phyloP scores from a whole-genome alignment of 2,888 invertebrate species.

The Thalpophila matura region DNA sequence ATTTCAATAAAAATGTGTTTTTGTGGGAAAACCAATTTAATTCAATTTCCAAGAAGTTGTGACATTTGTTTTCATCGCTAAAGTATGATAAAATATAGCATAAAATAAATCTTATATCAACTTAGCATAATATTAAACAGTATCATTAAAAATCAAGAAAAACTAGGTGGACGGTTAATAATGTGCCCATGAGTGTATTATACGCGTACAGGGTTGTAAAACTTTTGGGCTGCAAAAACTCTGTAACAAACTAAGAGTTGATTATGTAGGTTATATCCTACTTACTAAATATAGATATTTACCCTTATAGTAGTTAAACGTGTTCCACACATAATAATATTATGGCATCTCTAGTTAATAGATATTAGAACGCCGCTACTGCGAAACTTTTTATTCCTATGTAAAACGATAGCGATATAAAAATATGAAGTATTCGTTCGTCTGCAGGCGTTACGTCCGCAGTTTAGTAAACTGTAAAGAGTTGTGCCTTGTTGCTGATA shows the following conservation, averaged over 20 bases:
- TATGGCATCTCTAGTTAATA: conserved; percentile 1
- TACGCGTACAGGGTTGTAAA: conserved; percentile 13
- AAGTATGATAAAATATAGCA: too few species aligned
- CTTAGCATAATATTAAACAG: too few species aligned
- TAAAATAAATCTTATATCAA: too few species aligned
- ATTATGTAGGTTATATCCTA: conserved; percentile 9
- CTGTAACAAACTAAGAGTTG: conserved; percentile 7
- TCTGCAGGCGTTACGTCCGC: conserved; percentile 54
- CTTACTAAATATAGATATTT: conserved; percentile 10
- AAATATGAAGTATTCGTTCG: conserved; percentile 52
- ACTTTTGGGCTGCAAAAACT: conserved; percentile 42
- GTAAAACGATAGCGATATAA: conserved; percentile 43
- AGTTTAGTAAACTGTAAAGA: conserved; percentile 70
- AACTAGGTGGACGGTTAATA: too few species aligned
- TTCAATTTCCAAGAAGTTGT: too few species aligned
- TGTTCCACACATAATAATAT: conserved; percentile 17
- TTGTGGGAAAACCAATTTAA: too few species aligned
- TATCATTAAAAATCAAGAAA: too few species aligned
- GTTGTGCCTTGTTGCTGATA: conserved; percentile 74
- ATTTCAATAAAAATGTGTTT: too few species aligned
- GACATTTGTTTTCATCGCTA: too few species aligned
- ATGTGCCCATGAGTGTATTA: too few species aligned
- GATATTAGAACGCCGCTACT: conserved; percentile 7
- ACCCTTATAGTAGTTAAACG: conserved; percentile 1
- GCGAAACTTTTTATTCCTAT: conserved; percentile 37